Evolutionary conservation across 1,140 invertebrate species (phyloP).

Genomic region (Drosophila lacteicornis): DNA sequence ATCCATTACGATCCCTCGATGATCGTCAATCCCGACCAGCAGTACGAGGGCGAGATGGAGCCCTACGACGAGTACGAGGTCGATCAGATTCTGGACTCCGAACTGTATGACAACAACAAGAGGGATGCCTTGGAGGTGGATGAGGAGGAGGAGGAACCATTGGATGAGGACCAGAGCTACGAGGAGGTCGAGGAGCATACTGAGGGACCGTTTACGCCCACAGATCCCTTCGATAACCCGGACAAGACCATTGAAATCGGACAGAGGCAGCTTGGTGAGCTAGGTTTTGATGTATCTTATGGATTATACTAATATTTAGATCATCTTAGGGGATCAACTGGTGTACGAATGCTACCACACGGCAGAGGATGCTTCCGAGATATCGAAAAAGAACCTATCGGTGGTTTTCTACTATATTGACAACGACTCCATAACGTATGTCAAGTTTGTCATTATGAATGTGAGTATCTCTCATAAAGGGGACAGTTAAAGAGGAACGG

Average conservation of each 20-base stretch:
- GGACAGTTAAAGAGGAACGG: no score
- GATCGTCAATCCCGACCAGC: constrained; percentile 60
- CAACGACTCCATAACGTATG: constrained; percentile 68
- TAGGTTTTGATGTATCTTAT: neutral
- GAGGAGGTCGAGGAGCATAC: constrained; percentile 12
- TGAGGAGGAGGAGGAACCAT: neutral
- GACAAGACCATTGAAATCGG: constrained; percentile 74
- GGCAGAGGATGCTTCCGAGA: constrained; percentile 13
- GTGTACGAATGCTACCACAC: constrained; percentile 65
- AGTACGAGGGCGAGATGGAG: constrained; percentile 57
- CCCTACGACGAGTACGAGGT: constrained; percentile 13
- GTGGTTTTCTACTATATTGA: constrained; percentile 75
- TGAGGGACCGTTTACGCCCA: neutral
- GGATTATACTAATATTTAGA: neutral
- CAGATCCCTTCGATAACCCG: constrained; percentile 14
- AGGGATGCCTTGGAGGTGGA: constrained; percentile 20
- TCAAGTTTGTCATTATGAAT: constrained; percentile 71
- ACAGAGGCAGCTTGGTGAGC: constrained; percentile 62
- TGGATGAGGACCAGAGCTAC: neutral
- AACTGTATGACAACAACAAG: constrained; percentile 10
- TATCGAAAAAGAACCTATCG: constrained; percentile 34
- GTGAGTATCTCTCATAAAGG: constrained; percentile 50
- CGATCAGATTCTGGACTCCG: neutral
- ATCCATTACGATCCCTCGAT: constrained; percentile 43
- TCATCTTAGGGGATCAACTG: constrained; percentile 58